Percentiles rank a stretch among this genome's conserved stretches.
Conservation (phyloP, 2,113 vertebrate species). For the Tychaedon coryphoeus region DNA sequence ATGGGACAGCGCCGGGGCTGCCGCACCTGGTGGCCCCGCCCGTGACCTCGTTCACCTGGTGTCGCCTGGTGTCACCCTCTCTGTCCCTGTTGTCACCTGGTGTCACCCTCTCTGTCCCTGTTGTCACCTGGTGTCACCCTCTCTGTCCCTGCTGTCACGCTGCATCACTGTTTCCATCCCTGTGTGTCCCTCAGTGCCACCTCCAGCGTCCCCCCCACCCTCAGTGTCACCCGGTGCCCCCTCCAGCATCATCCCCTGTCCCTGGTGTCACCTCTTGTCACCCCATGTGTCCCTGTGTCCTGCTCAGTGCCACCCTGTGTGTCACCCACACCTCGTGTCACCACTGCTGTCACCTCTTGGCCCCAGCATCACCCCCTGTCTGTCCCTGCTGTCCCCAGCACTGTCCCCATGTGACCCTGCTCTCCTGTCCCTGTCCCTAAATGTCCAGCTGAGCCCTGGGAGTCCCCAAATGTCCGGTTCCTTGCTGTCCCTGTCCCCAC, state of each 20-base stretch:
- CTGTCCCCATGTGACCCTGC: neutral
- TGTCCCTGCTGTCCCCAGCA: neutral
- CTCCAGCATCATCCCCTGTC: no score
- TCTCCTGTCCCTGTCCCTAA: neutral
- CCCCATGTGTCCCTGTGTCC: accelerated
- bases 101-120: neutral
- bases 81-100: neutral
- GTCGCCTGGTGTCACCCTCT: neutral
- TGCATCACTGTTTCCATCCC: neutral
- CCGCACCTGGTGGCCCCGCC: neutral
- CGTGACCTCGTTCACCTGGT: neutral
- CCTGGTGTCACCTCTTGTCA: neutral
- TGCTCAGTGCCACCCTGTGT: no score
- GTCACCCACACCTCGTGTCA: no score
- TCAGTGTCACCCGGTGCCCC: neutral
- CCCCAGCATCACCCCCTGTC: neutral
- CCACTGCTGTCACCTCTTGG: neutral
- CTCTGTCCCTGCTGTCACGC: neutral
- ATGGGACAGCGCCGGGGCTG: neutral
- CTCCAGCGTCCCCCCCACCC: no score
- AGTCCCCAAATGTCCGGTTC: neutral
- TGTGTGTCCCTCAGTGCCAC: neutral
- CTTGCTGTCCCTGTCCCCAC: neutral
- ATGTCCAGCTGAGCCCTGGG: neutral
- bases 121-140: neutral